Percentiles rank a stretch among this genome's conserved stretches.
Evolutionary conservation across 2,888 invertebrate species (phyloP).

Genomic region (Hetaerina titia): DNA sequence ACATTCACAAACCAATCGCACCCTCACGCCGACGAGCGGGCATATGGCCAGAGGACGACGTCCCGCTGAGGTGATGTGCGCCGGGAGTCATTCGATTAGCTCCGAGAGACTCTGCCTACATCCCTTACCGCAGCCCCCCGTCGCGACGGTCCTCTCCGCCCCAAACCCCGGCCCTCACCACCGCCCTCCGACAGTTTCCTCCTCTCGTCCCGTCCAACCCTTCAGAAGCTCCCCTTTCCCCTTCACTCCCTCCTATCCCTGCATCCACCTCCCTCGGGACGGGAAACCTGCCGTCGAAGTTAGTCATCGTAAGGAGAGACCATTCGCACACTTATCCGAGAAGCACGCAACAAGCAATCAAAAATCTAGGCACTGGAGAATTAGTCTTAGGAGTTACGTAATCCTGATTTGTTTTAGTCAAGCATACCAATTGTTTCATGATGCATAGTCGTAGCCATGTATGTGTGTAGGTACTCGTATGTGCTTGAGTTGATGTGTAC

Average conservation of each 20-base stretch:
- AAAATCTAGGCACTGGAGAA: too few species aligned
- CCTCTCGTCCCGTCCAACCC: too few species aligned
- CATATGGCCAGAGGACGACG: constrained; percentile 33
- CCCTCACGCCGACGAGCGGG: not conserved
- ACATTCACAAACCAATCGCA: constrained; percentile 49
- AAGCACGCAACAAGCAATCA: too few species aligned
- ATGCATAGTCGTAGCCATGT: too few species aligned
- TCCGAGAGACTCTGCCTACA: not conserved
- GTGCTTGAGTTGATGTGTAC: too few species aligned
- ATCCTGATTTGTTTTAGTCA: too few species aligned
- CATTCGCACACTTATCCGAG: too few species aligned
- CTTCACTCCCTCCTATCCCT: not conserved
- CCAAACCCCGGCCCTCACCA: not conserved
- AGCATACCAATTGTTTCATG: too few species aligned
- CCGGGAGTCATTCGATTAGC: constrained; percentile 50
- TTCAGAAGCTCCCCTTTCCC: not conserved
- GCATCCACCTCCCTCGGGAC: not conserved
- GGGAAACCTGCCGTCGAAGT: not conserved
- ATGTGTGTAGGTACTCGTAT: too few species aligned
- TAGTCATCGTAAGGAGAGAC: not conserved
- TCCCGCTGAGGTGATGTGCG: constrained; percentile 43
- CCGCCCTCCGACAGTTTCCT: not conserved
- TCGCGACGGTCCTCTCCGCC: not conserved
- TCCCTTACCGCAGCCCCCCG: not conserved
- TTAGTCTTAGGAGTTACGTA: too few species aligned